A percentile compares a stretch with the other conserved stretches of the same genome.
Evolutionary conservation across 2,888 invertebrate species (phyloP).

Genomic region (Tinea trinotella): DNA sequence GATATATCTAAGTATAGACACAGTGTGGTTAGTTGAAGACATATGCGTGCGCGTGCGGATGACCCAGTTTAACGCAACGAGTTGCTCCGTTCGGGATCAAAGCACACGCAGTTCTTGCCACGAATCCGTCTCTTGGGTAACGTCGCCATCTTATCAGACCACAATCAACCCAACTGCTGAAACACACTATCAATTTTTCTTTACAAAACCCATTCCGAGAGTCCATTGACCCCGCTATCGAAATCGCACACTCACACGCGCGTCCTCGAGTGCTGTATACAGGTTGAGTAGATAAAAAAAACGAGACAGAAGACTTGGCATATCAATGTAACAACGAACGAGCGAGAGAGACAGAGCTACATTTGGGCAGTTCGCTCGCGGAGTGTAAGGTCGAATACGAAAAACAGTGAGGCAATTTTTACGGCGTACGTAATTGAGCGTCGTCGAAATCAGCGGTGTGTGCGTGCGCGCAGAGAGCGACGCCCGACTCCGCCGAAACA

Average conservation of each 20-base stretch:
- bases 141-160: conserved; percentile 8
- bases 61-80: conserved; percentile 3
- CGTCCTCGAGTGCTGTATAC: conserved; percentile 44
- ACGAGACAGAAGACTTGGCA: conserved; percentile 51
- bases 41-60: conserved; percentile 22
- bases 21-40: not conserved
- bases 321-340: conserved; percentile 46
- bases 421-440: conserved; percentile 68
- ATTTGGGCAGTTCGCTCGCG: conserved; percentile 56
- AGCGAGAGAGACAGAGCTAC: conserved; percentile 66
- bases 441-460: conserved; percentile 56
- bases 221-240: conserved; percentile 69
- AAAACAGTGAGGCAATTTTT: conserved; percentile 73
- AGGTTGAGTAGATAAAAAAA: conserved; percentile 47
- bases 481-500: conserved; percentile 71
- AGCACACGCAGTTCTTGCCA: conserved; percentile 11
- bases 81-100: not conserved
- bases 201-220: conserved; percentile 45
- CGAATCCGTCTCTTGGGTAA: not conserved
- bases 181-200: conserved; percentile 12
- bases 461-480: conserved; percentile 70
- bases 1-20: not conserved
- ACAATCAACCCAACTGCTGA: not conserved
- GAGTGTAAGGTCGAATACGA: conserved; percentile 64
- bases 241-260: conserved; percentile 68